Conservation (phyloP, 2,113 vertebrate genomes). For the Oryzias melastigma region DNA sequence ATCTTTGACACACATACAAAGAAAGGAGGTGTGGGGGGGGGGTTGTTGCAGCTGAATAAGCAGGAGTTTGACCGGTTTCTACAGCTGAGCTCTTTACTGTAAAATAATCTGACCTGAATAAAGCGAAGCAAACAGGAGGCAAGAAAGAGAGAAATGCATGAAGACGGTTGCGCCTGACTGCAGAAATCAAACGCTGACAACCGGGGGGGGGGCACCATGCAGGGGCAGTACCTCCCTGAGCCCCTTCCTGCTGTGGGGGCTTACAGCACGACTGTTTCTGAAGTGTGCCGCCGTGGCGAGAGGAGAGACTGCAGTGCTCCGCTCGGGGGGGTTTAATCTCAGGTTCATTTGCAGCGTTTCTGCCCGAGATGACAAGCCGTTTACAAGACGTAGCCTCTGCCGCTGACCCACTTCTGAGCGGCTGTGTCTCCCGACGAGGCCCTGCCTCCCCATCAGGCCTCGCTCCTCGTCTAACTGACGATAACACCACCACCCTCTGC, state of each 20-base stretch:
- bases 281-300: slow-evolving; percentile 43
- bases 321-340: slow-evolving; percentile 74
- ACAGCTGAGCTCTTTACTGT: slow-evolving; percentile 67
- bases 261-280: slow-evolving; percentile 48
- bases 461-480: slow-evolving; percentile 78
- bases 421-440: slow-evolving; percentile 75
- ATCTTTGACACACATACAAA: slow-evolving; percentile 41
- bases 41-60: slow-evolving; percentile 58
- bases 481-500: slow-evolving; percentile 78
- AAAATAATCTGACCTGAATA: slow-evolving; percentile 74
- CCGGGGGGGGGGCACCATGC: slow-evolving; percentile 56
- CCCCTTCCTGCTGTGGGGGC: slow-evolving; percentile 42
- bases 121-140: slow-evolving; percentile 59
- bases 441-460: slow-evolving; percentile 76
- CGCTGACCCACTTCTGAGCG: slow-evolving; percentile 80
- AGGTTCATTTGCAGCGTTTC: slow-evolving; percentile 79
- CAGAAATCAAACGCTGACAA: slow-evolving; percentile 71
- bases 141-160: slow-evolving; percentile 61
- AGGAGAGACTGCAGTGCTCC: slow-evolving; percentile 68
- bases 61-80: slow-evolving; percentile 44
- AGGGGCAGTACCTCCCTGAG: slow-evolving; percentile 57
- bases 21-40: slow-evolving; percentile 44
- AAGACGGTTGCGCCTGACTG: slow-evolving; percentile 68
- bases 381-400: slow-evolving; percentile 78
- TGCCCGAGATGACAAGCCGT: slow-evolving; percentile 75